phyloP scores from a whole-genome alignment of 2,888 invertebrate species.

The Nebria brevicollis region DNA sequence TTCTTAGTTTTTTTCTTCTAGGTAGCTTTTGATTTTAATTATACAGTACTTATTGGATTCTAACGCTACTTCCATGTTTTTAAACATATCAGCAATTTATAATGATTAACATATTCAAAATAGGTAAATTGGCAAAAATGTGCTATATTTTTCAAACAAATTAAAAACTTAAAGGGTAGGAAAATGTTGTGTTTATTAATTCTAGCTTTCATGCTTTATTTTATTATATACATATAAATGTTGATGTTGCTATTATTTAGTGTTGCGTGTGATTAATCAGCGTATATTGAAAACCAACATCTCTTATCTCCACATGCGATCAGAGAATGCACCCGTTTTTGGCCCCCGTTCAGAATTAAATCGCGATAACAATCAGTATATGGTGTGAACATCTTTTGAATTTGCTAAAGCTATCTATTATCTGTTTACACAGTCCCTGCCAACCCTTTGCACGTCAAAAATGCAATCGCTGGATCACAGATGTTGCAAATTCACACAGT shows the following conservation, averaged over 20 bases:
- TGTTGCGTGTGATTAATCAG: background rate
- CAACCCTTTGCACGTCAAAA: conserved; percentile 9
- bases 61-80: no score
- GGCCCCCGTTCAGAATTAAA: background rate
- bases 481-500: conserved; percentile 19
- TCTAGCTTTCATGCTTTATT: no score
- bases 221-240: no score
- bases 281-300: background rate
- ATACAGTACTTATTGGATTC: no score
- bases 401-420: conserved; percentile 22
- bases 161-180: no score
- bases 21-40: no score
- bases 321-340: background rate
- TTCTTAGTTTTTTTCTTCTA: no score
- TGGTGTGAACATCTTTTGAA: conserved; percentile 30
- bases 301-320: background rate
- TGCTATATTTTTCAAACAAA: no score
- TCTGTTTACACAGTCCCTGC: conserved; percentile 15
- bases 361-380: background rate
- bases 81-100: no score
- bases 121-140: no score
- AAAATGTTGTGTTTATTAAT: no score
- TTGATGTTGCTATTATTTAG: background rate
- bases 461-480: conserved; percentile 4
- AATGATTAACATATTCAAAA: no score